These are phyloP conservation scores for Drosophila bunnanda DNA, from an alignment of 2,888 invertebrate genomes.

Conservation along the genomic window DNA sequence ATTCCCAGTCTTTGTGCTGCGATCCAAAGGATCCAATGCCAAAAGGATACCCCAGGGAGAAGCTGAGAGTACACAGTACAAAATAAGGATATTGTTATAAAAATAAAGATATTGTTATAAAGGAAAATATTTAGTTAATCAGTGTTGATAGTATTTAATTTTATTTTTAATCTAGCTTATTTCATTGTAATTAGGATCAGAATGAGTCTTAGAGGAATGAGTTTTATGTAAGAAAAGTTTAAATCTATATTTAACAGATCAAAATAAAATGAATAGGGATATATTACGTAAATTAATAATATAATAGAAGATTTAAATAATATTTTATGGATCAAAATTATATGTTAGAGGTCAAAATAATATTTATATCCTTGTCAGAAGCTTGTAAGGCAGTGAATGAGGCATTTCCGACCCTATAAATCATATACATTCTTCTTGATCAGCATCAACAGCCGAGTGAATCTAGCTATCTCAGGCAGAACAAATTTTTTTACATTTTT, in stretches of 20 bases:
- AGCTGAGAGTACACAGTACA: neutral
- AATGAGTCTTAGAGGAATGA: fast-evolving
- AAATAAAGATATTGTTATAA: neutral
- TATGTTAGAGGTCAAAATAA: neutral
- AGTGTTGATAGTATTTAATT: no score
- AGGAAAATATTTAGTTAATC: neutral
- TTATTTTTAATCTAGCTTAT: no score
- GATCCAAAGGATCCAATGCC: no score
- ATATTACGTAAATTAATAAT: neutral
- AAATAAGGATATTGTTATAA: neutral
- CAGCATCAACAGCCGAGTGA: no score
- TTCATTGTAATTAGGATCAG: neutral
- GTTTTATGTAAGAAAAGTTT: neutral
- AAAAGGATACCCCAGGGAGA: constrained; percentile 58
- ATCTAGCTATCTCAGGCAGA: no score
- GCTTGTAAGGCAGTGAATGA: no score
- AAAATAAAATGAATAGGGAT: neutral
- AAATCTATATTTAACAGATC: neutral
- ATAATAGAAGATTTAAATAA: neutral
- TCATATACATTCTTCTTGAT: no score
- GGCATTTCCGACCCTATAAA: no score
- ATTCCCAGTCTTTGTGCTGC: constrained; percentile 25
- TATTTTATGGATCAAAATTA: neutral
- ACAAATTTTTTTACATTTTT: no score
- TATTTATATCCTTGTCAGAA: no score